These are phyloP conservation scores for Lepetodrilus schrolli DNA, from an alignment of 2,888 invertebrate species.

Conservation along the genomic window DNA sequence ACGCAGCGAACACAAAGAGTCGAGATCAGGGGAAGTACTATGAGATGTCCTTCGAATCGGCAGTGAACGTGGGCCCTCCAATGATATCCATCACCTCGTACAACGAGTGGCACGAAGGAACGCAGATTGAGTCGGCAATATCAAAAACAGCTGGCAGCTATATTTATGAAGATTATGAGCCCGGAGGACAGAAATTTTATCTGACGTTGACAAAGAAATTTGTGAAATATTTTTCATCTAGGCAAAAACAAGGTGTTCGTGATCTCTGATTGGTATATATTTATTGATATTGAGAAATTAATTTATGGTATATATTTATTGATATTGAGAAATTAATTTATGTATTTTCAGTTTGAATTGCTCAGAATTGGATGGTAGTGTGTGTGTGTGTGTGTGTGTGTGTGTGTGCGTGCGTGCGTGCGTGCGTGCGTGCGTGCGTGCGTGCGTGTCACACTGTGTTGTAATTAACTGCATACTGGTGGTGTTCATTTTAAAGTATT, in stretches of 20 bases:
- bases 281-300: no score
- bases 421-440: slow-evolving; percentile 3
- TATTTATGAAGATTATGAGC: slow-evolving; percentile 80
- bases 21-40: slow-evolving; percentile 81
- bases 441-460: no score
- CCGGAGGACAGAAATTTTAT: slow-evolving; percentile 80
- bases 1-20: slow-evolving; percentile 77
- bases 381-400: slow-evolving; percentile 7
- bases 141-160: slow-evolving; percentile 63
- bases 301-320: no score
- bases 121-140: slow-evolving; percentile 83
- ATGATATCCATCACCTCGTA: slow-evolving; percentile 83
- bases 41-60: slow-evolving; percentile 80
- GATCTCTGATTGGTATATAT: no score
- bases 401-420: slow-evolving; percentile 18
- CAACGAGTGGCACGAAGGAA: slow-evolving; percentile 86
- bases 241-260: background rate
- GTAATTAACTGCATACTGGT: no score
- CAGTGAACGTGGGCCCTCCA: slow-evolving; percentile 78
- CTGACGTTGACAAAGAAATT: slow-evolving; percentile 79
- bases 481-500: no score
- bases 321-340: no score
- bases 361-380: background rate
- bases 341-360: no score
- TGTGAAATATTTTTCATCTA: slow-evolving; percentile 31